Base-by-base conservation (phyloP, 2,888 invertebrate species). In the Stomorhina lunata region DNA sequence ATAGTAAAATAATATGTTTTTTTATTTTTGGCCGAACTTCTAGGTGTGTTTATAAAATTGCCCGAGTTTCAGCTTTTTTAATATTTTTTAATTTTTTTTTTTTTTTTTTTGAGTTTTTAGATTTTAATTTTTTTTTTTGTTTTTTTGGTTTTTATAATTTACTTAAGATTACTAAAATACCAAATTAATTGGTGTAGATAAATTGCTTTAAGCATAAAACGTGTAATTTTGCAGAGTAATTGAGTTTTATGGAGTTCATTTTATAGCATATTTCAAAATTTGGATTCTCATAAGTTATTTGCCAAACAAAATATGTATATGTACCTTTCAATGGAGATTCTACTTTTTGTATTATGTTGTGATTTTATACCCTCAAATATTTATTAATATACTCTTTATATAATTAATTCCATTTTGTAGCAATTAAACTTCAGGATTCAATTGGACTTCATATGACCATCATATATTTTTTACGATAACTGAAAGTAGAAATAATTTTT, bases 31-130 rank as follows among this genome's bases (percentile, higher is more conserved):
- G 76, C 59, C 20, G 75, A 61, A 66, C 57, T 75, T 59, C 45
- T 69, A 65, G 82, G 82, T 79, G 40, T 72, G 82, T 79, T 79
- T 71, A 71, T 79, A 82, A 82, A 82, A 82, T 82, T 82, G 75
- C 79, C 82, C 12, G 71, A 79, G 65, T 59, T 12, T 72, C 72
- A 75, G 82, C 73, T 45, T 15, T 43, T 17, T 59, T 59, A 25
- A 22, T 40, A 27, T 25, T 32, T 65, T 37, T 17, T 4, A n/a
- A 29, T 20, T 59, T 32, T 55, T 50, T 63, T 12, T 27, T 77
- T 55, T 69, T 37, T 55, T 63, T 29, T 37, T 66, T 45, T 27
- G 61, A 75, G 43, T 71, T 40, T 34, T 73, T 50, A 20, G 45
- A 6, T 59, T 66, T 66, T 7, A 53, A 12, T 63, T 29, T 29